A percentile compares a stretch with the other conserved stretches of the same genome.
These are phyloP conservation scores for Nymphicus hollandicus DNA, from an alignment of 2,113 vertebrate genomes.

Conservation along the genomic window DNA sequence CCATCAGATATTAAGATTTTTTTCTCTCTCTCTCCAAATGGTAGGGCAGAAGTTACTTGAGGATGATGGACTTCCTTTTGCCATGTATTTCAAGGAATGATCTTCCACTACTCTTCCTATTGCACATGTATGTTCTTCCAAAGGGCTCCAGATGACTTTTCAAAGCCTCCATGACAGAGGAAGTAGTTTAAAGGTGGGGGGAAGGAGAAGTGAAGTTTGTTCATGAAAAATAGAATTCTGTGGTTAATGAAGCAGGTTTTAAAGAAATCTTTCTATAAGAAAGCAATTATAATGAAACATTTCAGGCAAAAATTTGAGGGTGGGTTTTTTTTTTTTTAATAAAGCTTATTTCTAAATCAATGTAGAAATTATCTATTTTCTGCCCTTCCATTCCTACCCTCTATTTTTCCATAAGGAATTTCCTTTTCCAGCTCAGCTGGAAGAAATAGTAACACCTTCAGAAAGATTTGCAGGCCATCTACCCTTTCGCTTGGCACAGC, in stretches of 20 bases:
- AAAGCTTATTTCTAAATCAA: not conserved
- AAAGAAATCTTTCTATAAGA: not conserved
- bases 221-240: not conserved
- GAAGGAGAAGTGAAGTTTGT: not conserved
- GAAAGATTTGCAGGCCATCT: slow-evolving; percentile 6
- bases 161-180: not conserved
- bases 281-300: slow-evolving; percentile 1
- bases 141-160: slow-evolving; percentile 8
- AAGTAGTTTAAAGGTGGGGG: not conserved
- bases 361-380: not conserved
- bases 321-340: not conserved
- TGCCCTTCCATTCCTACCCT: not conserved
- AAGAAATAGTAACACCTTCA: not conserved
- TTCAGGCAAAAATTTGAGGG: not conserved
- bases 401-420: not conserved
- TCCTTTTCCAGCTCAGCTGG: not conserved
- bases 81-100: not conserved
- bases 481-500: not conserved
- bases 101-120: not conserved
- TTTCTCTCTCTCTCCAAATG: not conserved
- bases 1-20: not conserved
- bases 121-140: not conserved
- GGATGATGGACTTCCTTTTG: not conserved
- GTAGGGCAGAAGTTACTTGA: not conserved
- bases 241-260: slow-evolving; percentile 7